Evolutionary conservation across 1,140 invertebrate species (phyloP), one percentile per base, ranked within the genome.

Genomic region (Bombyx mori): DNA sequence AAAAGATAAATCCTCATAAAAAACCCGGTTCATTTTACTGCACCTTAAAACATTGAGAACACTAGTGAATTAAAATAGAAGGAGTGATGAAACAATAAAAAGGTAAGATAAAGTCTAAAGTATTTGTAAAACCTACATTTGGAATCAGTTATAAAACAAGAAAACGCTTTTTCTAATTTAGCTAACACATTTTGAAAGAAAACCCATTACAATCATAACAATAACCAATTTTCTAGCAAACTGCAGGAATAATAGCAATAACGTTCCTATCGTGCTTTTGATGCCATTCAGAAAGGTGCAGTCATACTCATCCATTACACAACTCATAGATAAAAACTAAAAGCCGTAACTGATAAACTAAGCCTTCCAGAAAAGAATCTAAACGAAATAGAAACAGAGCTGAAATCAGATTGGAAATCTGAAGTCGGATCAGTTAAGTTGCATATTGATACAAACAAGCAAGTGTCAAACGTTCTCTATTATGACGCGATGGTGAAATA

Each of bases 401-500:
- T 63, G 10, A 55, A 58, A 56, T 59, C 71, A 26, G 54, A 51
- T 52, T 62, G 55, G 44, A 46, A 26, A 46, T 1, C 18, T 1
- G 22, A 46, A 52, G 47, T 7, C 7, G 57, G 18, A 51, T 69
- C 26, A 22, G 56, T 48, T 55, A 53, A 44, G 57, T 47, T 53
- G 18, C 42, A 58, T 43, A 45, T 51, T 9, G 56, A 57, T 50
- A 56, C 22, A 59, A 63, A 57, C 61, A 63, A 62, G 58, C 66
- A 71, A 73, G 68, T 75, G 71, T 75, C 73, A 75, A 75, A 73
- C 63, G 73, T 59, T 68, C 61, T 65, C 70, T 73, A 73, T 75
- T 73, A 73, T 75, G 73, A 68, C 52, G 63, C 63, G 60, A 73
- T 71, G 66, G 65, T 71, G 68, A 71, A 75, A 71, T 75, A 73